Conservation (phyloP, 2,113 vertebrate species). For the Xiphophorus maculatus region DNA sequence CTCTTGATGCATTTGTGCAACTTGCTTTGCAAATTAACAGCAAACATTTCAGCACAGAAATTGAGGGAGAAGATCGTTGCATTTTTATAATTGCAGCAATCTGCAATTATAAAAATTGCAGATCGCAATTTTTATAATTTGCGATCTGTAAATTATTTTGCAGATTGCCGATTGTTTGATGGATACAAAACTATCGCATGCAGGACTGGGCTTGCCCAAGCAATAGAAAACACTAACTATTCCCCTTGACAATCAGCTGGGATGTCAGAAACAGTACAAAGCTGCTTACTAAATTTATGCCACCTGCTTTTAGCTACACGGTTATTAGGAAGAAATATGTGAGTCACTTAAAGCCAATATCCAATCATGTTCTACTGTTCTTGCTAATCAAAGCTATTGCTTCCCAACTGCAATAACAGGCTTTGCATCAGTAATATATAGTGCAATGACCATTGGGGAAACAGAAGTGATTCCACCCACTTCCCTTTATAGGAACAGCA, state of each 20-base stretch:
- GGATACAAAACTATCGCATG: too few species aligned
- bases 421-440: slow-evolving; percentile 32
- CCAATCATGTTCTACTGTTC: slow-evolving; percentile 24
- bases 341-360: slow-evolving; percentile 32
- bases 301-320: slow-evolving; percentile 31
- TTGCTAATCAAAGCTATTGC: slow-evolving; percentile 49
- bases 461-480: slow-evolving; percentile 53
- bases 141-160: too few species aligned
- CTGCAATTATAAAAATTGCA: too few species aligned
- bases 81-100: too few species aligned
- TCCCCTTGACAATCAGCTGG: slow-evolving; percentile 1
- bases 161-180: too few species aligned
- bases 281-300: slow-evolving; percentile 24
- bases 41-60: too few species aligned
- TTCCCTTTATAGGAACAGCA: slow-evolving; percentile 29
- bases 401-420: slow-evolving; percentile 52
- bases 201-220: neutral
- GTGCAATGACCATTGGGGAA: slow-evolving; percentile 40
- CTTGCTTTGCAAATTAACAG: neutral
- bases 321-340: slow-evolving; percentile 19
- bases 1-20: slow-evolving; percentile 4
- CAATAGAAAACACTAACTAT: slow-evolving; percentile 15
- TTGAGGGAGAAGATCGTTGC: too few species aligned
- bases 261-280: neutral
- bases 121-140: too few species aligned